A percentile compares a stretch with the other conserved stretches of the same genome.
Evolutionary conservation across 2,888 invertebrate genomes (phyloP).

Genomic region (Lottia scabra): DNA sequence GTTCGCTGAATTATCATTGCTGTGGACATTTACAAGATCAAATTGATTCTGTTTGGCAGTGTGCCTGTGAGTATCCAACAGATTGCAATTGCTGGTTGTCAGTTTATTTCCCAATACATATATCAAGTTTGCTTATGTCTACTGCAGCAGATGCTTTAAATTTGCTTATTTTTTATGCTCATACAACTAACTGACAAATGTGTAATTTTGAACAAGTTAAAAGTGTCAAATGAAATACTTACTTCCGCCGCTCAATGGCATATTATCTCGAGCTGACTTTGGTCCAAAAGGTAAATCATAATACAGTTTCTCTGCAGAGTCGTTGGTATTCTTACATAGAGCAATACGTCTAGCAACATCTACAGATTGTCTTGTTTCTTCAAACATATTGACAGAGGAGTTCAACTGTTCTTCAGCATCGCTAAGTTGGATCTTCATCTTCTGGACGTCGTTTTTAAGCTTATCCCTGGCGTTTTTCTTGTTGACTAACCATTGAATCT

Average conservation of each 20-base stretch:
- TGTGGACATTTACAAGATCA: too few species aligned
- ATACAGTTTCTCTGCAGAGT: slow-evolving; percentile 58
- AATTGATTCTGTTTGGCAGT: too few species aligned
- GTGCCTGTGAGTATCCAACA: too few species aligned
- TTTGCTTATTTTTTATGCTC: too few species aligned
- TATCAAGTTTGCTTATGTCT: too few species aligned
- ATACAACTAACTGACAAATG: too few species aligned
- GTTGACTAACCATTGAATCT: slow-evolving; percentile 53
- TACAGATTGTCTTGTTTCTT: slow-evolving; percentile 41
- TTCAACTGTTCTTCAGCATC: slow-evolving; percentile 32
- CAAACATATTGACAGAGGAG: slow-evolving; percentile 41
- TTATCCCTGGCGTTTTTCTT: slow-evolving; percentile 43
- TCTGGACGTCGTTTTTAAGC: slow-evolving; percentile 37
- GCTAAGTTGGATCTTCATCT: slow-evolving; percentile 33
- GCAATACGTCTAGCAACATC: slow-evolving; percentile 51
- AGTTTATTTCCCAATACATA: too few species aligned
- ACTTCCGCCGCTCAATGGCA: slow-evolving; percentile 14
- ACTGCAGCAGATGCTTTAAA: too few species aligned
- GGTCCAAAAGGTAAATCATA: slow-evolving; percentile 53
- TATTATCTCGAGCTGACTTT: slow-evolving; percentile 33
- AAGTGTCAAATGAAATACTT: too few species aligned
- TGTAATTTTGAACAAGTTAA: too few species aligned
- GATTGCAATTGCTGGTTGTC: too few species aligned
- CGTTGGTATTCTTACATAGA: slow-evolving; percentile 56
- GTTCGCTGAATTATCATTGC: too few species aligned